Evolutionary conservation across 2,797 vertebrate genomes (phyloP).

Genomic region (Macrochelys suwanniensis): DNA sequence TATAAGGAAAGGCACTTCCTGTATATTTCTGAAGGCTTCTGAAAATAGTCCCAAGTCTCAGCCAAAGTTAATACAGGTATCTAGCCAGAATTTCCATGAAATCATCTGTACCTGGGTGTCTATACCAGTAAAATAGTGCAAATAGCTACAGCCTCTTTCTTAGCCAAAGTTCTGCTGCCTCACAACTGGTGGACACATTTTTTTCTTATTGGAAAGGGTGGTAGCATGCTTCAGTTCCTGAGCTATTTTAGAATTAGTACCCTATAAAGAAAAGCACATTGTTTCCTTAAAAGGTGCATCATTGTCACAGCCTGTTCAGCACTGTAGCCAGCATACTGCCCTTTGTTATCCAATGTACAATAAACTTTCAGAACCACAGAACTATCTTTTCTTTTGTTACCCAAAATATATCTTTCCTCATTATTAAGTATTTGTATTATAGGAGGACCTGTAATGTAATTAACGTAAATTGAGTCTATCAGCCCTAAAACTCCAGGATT

Average conservation of each 20-base stretch:
- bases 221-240: not conserved
- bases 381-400: not conserved
- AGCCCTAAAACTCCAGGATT: not conserved
- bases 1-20: constrained; percentile 75
- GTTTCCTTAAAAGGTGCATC: not conserved
- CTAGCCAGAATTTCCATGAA: constrained; percentile 78
- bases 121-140: constrained; percentile 71
- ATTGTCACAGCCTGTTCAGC: not conserved
- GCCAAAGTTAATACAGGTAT: constrained; percentile 77
- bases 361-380: not conserved
- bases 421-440: not conserved
- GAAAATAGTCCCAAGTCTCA: constrained; percentile 72
- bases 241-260: not conserved
- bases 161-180: constrained; percentile 30
- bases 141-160: constrained; percentile 67
- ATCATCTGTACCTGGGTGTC: constrained; percentile 70
- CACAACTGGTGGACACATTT: not conserved
- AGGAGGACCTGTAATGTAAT: not conserved
- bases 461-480: not conserved
- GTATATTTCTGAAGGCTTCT: constrained; percentile 66
- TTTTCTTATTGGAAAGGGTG: not conserved
- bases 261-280: not conserved
- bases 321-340: not conserved
- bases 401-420: not conserved
- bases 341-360: not conserved